Evolutionary conservation across 2,888 invertebrate genomes (phyloP), one percentile per base, ranked within the genome.

Genomic region (Agonopterix heracliana): DNA sequence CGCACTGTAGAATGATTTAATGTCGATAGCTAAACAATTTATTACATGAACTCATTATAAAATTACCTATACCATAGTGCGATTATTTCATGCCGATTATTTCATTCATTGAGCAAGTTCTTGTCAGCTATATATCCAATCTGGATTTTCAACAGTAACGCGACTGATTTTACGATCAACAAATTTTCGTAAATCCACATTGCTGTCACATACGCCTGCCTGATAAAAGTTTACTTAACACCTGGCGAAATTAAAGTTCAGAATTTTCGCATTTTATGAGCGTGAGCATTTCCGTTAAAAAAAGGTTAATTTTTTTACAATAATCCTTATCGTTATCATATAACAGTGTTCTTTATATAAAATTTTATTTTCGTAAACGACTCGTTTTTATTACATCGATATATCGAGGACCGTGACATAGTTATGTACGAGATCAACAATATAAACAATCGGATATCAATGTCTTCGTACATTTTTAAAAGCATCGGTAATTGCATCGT

Each of bases 391-490:
- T 63, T 54, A 49, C 49, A 46, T 42, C 53, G 56, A 58, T 62
- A 61, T 61, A 41, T 60, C 53, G 55, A 53, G 55, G 57, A 63
- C 68, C 69, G 59, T 74, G 74, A 74, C 76, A 73, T 61, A 75
- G 73, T 77, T 79, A 80, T 79, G 10, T 76, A 76, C 73, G 71
- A 59, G 60, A 36, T 65, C 61, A 63, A 68, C 67, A 71, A 71
- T 69, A 69, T 72, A 74, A 77, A 78, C 74, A 76, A 76, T 75
- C 68, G 64, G 62, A 61, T 64, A 71, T 70, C 70, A 71, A 73
- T 68, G 65, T 71, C 67, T 64, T 55, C 57, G 56, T 62, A 66
- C 70, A 71, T 71, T 73, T 75, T 66, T 74, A 69, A 69, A 64
- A 59, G 59, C 60, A 63, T 74, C 79, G 68, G 64, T 71, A 74